These are phyloP conservation scores for Gymnosoma rotundatum DNA, from an alignment of 2,888 invertebrate species.

Conservation along the genomic window DNA sequence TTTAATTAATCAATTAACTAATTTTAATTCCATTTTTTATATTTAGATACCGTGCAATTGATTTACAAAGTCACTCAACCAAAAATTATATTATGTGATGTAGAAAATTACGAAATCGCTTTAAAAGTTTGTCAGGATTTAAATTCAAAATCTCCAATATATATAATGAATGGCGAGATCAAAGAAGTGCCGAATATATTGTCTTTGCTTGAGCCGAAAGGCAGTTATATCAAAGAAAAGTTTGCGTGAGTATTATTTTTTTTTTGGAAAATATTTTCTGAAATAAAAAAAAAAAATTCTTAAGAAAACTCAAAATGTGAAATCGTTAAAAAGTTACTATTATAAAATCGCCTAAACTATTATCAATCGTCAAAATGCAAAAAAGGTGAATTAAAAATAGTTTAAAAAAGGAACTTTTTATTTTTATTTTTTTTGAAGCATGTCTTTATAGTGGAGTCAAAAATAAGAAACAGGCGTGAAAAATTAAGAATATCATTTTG, in stretches of 20 bases:
- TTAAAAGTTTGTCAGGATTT: conserved; percentile 73
- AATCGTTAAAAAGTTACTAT: too few relatives aligned
- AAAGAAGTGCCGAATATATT: conserved; percentile 73
- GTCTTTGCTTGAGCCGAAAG: conserved; percentile 66
- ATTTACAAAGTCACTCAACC: conserved; percentile 78
- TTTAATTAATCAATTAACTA: neutral
- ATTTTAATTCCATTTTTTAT: neutral
- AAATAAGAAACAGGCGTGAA: too few relatives aligned
- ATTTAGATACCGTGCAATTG: conserved; percentile 75
- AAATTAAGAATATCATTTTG: too few relatives aligned
- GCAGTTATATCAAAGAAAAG: neutral
- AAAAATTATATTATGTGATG: conserved; percentile 79
- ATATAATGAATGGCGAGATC: conserved; percentile 75
- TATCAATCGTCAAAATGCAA: too few relatives aligned
- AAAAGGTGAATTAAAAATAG: too few relatives aligned
- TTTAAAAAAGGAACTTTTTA: too few relatives aligned
- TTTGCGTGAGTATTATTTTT: conserved; percentile 56
- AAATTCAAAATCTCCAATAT: conserved; percentile 73
- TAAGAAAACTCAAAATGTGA: too few relatives aligned
- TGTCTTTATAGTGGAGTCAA: too few relatives aligned
- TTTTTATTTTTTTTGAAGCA: too few relatives aligned
- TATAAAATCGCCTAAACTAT: too few relatives aligned
- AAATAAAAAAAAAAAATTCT: too few relatives aligned
- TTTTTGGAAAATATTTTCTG: too few relatives aligned
- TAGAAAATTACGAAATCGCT: conserved; percentile 74